A percentile compares a stretch with the other conserved stretches of the same genome.
Conservation (phyloP, 2,797 vertebrate species). For the Hylomyscus alleni region DNA sequence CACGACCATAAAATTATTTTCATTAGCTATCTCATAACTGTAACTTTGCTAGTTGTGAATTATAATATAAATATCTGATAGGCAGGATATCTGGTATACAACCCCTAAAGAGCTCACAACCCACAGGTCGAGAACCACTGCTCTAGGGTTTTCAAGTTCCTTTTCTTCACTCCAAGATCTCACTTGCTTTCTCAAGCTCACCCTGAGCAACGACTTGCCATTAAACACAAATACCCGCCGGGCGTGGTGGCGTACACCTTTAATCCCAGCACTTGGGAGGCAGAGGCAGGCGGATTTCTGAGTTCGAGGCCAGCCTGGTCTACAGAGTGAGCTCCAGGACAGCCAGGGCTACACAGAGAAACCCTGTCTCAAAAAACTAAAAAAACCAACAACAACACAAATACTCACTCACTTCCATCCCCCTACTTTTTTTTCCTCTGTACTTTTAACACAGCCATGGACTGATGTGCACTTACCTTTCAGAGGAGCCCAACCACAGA, state of each 20-base stretch:
- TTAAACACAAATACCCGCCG: fast-evolving
- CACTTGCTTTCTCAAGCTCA: neutral
- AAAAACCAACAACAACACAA: no score
- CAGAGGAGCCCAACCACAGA: neutral
- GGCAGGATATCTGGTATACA: neutral
- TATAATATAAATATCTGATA: neutral
- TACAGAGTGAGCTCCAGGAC: no score
- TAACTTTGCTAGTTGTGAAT: neutral
- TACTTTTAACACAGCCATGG: no score
- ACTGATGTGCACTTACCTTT: neutral
- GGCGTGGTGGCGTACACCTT: no score
- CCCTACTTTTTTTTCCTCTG: neutral
- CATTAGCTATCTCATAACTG: neutral
- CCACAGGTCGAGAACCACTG: neutral
- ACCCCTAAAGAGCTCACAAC: neutral
- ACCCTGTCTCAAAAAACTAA: no score
- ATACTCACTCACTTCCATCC: neutral
- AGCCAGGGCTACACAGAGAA: no score
- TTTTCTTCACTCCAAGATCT: neutral
- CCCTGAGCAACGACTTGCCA: neutral
- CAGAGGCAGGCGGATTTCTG: no score
- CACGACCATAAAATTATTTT: neutral
- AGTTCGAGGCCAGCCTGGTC: no score
- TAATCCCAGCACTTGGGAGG: no score
- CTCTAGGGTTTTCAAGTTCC: neutral